These are phyloP conservation scores for Drosophila fungiperda DNA, from an alignment of 2,888 invertebrate species.

Conservation along the genomic window DNA sequence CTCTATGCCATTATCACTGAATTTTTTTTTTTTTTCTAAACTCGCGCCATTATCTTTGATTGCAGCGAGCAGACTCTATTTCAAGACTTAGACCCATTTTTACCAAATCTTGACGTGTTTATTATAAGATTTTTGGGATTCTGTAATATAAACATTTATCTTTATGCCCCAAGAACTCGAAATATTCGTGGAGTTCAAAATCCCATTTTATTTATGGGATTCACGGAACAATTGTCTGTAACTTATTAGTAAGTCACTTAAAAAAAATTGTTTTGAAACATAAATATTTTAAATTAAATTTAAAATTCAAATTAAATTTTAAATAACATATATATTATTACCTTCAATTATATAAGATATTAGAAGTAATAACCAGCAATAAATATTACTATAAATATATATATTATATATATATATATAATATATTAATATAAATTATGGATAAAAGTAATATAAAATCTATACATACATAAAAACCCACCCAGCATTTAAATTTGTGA, in stretches of 20 bases:
- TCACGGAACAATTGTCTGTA: not conserved
- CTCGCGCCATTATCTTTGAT: slow-evolving; percentile 61
- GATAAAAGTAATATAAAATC: not conserved
- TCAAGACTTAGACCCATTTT: slow-evolving; percentile 14
- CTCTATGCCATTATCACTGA: slow-evolving; percentile 18
- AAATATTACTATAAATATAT: too few species aligned
- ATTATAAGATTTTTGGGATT: slow-evolving; percentile 26
- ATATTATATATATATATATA: too few species aligned
- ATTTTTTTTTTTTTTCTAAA: slow-evolving; percentile 15
- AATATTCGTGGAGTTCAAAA: not conserved
- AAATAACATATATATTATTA: not conserved
- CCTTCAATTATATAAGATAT: not conserved
- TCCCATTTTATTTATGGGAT: not conserved
- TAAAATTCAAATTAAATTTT: not conserved
- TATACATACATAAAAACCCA: not conserved
- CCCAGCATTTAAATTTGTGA: not conserved
- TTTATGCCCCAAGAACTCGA: not conserved
- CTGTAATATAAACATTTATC: slow-evolving; percentile 67
- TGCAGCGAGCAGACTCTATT: slow-evolving; percentile 37
- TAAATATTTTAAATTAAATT: not conserved
- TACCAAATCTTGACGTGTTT: slow-evolving; percentile 37
- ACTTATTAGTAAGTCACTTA: not conserved
- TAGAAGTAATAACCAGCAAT: not conserved
- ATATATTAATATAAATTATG: not conserved
- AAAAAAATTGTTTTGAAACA: not conserved